A percentile compares a stretch with the other conserved stretches of the same genome.
Conservation (phyloP, 2,888 invertebrate genomes). For the Gerris lacustris region DNA sequence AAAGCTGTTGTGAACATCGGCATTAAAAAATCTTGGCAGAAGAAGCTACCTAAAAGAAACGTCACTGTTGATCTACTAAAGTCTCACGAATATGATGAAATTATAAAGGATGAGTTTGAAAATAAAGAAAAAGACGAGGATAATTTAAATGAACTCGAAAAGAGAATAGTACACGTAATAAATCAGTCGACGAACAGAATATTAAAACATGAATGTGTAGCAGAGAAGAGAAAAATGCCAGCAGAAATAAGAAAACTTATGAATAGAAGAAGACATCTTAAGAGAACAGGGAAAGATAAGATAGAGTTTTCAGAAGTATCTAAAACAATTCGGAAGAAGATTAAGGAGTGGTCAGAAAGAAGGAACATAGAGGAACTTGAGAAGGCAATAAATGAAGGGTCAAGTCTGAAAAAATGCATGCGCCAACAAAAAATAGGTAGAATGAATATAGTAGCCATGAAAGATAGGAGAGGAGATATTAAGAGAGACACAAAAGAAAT, state of each 20-base stretch:
- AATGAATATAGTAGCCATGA: too few relatives aligned
- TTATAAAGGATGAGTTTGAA: background rate
- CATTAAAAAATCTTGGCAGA: too few relatives aligned
- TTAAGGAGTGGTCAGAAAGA: background rate
- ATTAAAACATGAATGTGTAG: background rate
- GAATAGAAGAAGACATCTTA: background rate
- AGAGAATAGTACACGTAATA: background rate
- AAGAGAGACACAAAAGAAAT: too few relatives aligned
- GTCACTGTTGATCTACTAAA: too few relatives aligned
- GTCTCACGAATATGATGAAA: background rate
- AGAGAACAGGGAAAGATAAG: conserved; percentile 2
- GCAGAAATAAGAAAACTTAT: conserved; percentile 5
- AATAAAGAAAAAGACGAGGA: background rate
- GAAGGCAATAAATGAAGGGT: background rate
- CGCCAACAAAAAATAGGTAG: background rate
- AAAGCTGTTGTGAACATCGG: background rate
- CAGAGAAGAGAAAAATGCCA: conserved; percentile 9
- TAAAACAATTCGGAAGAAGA: conserved; percentile 3
- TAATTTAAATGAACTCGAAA: background rate
- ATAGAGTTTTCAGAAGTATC: background rate
- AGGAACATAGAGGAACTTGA: background rate
- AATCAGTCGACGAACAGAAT: background rate
- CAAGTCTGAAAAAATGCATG: background rate
- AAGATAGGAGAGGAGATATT: too few relatives aligned
- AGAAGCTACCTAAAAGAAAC: too few relatives aligned